Evolutionary conservation across 2,113 vertebrate species (phyloP), one percentile per base, ranked within the genome.

Genomic region (Oreocharis arfaki): DNA sequence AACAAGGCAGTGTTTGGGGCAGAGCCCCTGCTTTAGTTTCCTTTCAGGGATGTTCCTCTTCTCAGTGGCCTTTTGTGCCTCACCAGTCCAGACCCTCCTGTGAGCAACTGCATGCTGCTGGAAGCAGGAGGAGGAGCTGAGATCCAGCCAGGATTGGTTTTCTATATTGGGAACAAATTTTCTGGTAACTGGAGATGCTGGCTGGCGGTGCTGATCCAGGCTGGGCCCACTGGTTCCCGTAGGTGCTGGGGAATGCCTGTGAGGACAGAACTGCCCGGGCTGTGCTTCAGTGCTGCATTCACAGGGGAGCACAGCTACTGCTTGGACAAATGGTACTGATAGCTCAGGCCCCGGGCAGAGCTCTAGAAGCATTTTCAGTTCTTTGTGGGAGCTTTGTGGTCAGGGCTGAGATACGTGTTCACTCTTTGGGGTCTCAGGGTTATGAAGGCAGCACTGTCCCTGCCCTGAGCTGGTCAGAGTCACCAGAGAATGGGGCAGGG

Each of bases 161-260:
- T 60, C 81, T 74, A 1, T 84, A 47, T 49, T 3, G 1, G 74
- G 79, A 93, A 23, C 41, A 57, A 8, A 56, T 69, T 18, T 61
- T 32, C 57, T 56, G 16, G 65, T 75, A 49, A 65, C 21, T 73
- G 74, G 63, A 85, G 74, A 2, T 39, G 7, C 28, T 26, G 50
- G 30, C 23, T 74, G 84, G 39, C 0, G 0, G 17, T n/a, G 76
- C 42, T 35, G 30, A 4, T 5, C 35, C 13, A 27, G 90, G 65
- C 69, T 56, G 2, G 1, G 53, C 47, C 1, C 1, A 0, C 28
- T 37, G 3, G 41, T 26, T 61, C 77, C 10, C n/a, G 28, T 1
- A 5, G 80, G 4, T 32, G 86, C 20, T 28, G 80, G 9, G 17
- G 84, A n/a, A 10, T 2, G 37, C 42, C 65, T 6, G 65, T 9